Percentiles rank a stretch among this genome's conserved stretches.
These are phyloP conservation scores for Aproaerema taeniolella DNA, from an alignment of 2,888 invertebrate genomes.

Conservation along the genomic window DNA sequence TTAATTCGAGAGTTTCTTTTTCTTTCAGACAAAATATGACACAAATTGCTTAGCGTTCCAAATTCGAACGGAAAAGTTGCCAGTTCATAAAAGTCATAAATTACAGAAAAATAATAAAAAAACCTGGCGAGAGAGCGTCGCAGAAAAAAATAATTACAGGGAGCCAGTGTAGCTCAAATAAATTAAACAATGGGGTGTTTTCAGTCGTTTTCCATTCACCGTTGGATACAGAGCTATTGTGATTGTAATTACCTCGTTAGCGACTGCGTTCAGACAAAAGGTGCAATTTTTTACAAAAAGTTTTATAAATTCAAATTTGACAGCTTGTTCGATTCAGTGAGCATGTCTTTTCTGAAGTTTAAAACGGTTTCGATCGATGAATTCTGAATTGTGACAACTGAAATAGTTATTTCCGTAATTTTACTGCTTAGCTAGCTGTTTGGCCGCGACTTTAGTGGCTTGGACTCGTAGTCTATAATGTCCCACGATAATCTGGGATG, in stretches of 20 bases:
- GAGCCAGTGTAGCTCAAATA: slow-evolving; percentile 42
- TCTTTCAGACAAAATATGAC: no score
- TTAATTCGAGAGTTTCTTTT: no score
- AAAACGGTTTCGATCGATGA: no score
- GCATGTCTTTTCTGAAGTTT: no score
- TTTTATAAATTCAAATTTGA: background rate
- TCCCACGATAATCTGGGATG: no score
- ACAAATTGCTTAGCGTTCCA: no score
- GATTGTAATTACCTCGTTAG: slow-evolving; percentile 60
- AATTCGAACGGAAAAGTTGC: no score
- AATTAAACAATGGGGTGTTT: slow-evolving; percentile 46
- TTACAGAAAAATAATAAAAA: background rate
- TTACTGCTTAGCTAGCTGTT: no score
- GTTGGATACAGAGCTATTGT: slow-evolving; percentile 44
- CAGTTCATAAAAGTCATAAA: background rate
- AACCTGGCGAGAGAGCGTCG: background rate
- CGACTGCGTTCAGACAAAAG: slow-evolving; percentile 22
- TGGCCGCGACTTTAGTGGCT: no score
- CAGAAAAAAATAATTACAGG: slow-evolving; percentile 36
- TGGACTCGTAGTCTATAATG: no score
- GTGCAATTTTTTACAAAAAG: background rate
- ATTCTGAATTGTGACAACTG: no score
- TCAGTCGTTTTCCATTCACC: slow-evolving; percentile 37
- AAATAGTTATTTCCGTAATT: no score
- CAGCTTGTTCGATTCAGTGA: background rate